Conservation (phyloP, 2,113 vertebrate genomes). For the Scalopus aquaticus region DNA sequence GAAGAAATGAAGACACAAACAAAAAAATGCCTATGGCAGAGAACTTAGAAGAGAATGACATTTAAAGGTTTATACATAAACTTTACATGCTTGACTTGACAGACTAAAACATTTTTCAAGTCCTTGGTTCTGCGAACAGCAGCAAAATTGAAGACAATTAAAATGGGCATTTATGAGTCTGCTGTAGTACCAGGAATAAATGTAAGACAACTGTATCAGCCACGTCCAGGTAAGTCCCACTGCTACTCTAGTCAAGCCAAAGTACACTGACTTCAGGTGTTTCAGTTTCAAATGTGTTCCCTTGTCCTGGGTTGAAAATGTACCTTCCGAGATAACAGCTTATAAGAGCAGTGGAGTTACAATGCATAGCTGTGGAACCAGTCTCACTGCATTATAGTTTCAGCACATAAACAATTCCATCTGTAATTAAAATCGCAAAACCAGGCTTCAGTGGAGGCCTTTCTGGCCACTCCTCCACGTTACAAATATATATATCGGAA, state of each 20-base stretch:
- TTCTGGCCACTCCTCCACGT: too few species aligned
- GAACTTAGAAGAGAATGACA: slow-evolving; percentile 20
- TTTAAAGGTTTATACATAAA: slow-evolving; percentile 17
- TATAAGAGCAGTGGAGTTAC: not conserved
- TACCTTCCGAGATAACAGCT: not conserved
- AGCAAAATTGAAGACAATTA: slow-evolving; percentile 3
- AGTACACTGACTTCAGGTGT: not conserved
- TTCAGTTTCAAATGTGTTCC: not conserved
- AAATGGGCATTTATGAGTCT: not conserved
- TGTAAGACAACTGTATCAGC: not conserved
- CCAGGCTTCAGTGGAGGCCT: not conserved
- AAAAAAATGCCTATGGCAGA: not conserved
- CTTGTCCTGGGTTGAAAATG: not conserved
- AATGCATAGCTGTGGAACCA: not conserved
- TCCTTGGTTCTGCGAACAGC: slow-evolving; percentile 12
- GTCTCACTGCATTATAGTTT: not conserved
- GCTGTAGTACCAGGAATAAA: not conserved
- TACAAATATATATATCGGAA: not conserved
- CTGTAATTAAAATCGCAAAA: not conserved
- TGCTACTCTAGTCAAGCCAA: not conserved
- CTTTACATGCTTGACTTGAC: not conserved
- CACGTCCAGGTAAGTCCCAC: not conserved
- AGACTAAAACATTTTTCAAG: slow-evolving; percentile 10
- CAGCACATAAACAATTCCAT: not conserved
- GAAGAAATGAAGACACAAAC: not conserved